phyloP scores from a whole-genome alignment of 1,140 invertebrate species.

The Teleopsis dalmanni region DNA sequence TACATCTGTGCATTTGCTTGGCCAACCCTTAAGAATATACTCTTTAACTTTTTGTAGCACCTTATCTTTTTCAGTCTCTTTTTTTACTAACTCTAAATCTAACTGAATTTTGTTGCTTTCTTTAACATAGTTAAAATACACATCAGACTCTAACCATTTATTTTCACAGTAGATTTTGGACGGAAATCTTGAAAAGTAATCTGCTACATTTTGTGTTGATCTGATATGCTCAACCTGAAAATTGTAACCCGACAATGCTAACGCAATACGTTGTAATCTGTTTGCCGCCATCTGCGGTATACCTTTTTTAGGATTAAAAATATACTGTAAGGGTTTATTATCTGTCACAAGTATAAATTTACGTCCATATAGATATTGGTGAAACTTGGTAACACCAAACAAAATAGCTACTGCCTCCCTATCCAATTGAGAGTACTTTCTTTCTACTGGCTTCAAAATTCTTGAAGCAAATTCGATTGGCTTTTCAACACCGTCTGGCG shows the following conservation, averaged over 20 bases:
- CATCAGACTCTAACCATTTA: no score
- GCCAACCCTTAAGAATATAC: no score
- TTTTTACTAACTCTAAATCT: no score
- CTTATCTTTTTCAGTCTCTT: no score
- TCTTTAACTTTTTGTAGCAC: no score
- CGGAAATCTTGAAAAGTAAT: conserved; percentile 21
- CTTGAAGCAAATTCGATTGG: conserved; percentile 46
- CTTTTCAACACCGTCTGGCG: conserved; percentile 29
- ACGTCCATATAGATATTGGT: conserved; percentile 43
- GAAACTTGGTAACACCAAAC: conserved; percentile 39
- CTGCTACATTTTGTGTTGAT: conserved; percentile 18
- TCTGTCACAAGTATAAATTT: conserved; percentile 46
- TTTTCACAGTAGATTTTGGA: no score
- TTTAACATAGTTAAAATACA: no score
- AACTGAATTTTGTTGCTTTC: no score
- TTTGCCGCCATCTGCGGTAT: conserved; percentile 25
- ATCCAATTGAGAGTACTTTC: conserved; percentile 45
- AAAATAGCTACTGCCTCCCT: conserved; percentile 45
- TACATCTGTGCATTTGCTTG: no score
- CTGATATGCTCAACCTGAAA: conserved; percentile 19
- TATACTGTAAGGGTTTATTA: conserved; percentile 44
- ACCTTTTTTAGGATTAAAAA: conserved; percentile 34
- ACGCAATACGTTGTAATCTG: conserved; percentile 28
- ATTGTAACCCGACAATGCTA: conserved; percentile 20
- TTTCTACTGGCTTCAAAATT: conserved; percentile 42